These are phyloP conservation scores for Stomatorhinus ivindoensis DNA, from an alignment of 2,113 vertebrate species.

Conservation along the genomic window DNA sequence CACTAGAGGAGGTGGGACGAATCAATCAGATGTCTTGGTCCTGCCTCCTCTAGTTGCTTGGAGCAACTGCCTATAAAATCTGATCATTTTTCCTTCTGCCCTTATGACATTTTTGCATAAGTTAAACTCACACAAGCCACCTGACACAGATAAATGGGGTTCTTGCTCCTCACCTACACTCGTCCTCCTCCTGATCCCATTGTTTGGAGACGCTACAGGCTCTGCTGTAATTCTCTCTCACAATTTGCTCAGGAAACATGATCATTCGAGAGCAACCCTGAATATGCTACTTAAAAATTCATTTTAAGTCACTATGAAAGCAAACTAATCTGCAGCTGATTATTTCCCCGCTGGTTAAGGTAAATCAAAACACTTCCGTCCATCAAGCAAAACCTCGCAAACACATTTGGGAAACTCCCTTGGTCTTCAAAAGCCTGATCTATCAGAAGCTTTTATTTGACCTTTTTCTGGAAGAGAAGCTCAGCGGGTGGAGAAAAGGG, in stretches of 20 bases:
- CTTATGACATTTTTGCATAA: not conserved
- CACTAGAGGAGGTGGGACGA: not conserved
- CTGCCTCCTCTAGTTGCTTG: not conserved
- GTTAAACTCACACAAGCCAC: not conserved
- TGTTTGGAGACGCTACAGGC: not conserved
- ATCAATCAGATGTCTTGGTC: not conserved
- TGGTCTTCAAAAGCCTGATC: not conserved
- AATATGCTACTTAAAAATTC: not conserved
- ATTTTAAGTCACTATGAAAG: not conserved
- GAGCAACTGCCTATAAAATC: not conserved
- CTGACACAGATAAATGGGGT: not conserved
- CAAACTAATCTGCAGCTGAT: not conserved
- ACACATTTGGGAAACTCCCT: not conserved
- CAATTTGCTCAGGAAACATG: not conserved
- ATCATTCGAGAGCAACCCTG: not conserved
- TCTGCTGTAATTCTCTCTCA: not conserved
- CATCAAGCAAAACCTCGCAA: not conserved
- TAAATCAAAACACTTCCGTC: not conserved
- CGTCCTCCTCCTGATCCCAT: not conserved
- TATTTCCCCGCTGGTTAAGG: not conserved
- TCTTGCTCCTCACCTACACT: not conserved
- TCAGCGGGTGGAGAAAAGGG: not conserved
- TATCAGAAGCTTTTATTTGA: not conserved
- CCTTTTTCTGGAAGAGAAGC: not conserved
- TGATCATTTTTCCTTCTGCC: not conserved